phyloP scores from a whole-genome alignment of 1,140 invertebrate genomes.

The Diuraphis noxia region DNA sequence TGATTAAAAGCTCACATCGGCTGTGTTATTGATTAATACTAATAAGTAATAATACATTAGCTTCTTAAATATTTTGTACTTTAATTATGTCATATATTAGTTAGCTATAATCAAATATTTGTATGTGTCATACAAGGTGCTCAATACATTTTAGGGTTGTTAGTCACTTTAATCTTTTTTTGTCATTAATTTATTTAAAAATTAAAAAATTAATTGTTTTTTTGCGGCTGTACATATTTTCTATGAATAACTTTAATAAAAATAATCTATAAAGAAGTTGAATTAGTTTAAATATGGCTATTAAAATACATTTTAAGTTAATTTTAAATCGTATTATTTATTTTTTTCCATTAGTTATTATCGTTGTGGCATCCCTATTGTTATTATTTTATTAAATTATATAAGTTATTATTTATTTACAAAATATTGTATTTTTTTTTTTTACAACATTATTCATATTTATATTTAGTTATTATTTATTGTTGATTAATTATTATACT shows the following conservation, averaged over 20 bases:
- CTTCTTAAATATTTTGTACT: constrained; percentile 29
- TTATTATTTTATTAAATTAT: not conserved
- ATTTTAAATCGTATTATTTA: constrained; percentile 21
- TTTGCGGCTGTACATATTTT: not conserved
- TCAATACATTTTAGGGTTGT: constrained; percentile 38
- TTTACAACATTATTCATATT: not conserved
- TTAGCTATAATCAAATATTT: constrained; percentile 44
- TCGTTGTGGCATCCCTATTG: not conserved
- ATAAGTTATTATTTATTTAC: constrained; percentile 4
- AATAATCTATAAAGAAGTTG: not conserved
- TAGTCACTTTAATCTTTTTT: not conserved
- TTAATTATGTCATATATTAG: constrained; percentile 33
- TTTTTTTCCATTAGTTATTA: not conserved
- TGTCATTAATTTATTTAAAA: not conserved
- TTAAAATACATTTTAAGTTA: not conserved
- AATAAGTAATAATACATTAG: not conserved
- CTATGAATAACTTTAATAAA: not conserved
- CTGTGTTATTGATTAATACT: constrained; percentile 40
- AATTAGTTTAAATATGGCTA: not conserved
- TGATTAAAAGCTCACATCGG: constrained; percentile 44
- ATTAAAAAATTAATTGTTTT: not conserved
- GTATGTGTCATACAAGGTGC: constrained; percentile 49
- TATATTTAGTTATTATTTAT: not conserved
- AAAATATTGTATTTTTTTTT: constrained; percentile 4
- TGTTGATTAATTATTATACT: not conserved